phyloP scores from a whole-genome alignment of 2,888 invertebrate genomes.

The Drosophila pseudotalamancana region DNA sequence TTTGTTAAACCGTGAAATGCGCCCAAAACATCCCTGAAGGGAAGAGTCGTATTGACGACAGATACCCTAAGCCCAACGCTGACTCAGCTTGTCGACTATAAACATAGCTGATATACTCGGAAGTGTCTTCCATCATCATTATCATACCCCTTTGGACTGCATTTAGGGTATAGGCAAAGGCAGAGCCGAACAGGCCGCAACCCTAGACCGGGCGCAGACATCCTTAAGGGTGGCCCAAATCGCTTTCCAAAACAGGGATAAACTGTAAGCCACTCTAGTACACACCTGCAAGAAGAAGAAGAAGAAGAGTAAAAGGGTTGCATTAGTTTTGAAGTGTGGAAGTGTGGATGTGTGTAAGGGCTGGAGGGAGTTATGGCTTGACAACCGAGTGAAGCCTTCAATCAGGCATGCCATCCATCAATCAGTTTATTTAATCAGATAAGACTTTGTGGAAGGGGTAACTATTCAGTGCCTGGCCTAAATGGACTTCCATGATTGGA shows the following conservation, averaged over 20 bases:
- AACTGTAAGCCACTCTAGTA: conserved; percentile 48
- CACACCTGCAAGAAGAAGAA: conserved; percentile 66
- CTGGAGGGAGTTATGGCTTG: conserved; percentile 6
- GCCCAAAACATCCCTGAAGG: conserved; percentile 14
- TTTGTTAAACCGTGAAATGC: conserved; percentile 70
- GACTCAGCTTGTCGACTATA: too few relatives aligned
- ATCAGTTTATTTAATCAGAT: conserved; percentile 72
- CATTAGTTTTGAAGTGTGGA: conserved; percentile 55
- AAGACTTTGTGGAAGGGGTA: conserved; percentile 39
- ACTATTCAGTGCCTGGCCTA: conserved; percentile 14
- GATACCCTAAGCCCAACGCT: too few relatives aligned
- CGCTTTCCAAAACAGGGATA: conserved; percentile 17
- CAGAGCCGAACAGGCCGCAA: not conserved
- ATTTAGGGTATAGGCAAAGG: not conserved
- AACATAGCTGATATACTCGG: too few relatives aligned
- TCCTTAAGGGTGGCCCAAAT: conserved; percentile 54
- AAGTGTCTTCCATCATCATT: too few relatives aligned
- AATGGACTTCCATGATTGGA: conserved; percentile 27
- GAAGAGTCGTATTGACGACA: not conserved
- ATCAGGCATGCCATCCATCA: conserved; percentile 71
- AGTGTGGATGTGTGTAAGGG: conserved; percentile 11
- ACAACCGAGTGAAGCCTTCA: conserved; percentile 57
- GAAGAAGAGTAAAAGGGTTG: conserved; percentile 56
- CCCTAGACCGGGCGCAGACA: conserved; percentile 11
- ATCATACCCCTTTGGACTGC: not conserved